These are phyloP conservation scores for Aphidius ervi DNA, from an alignment of 1,140 invertebrate species.

Conservation along the genomic window DNA sequence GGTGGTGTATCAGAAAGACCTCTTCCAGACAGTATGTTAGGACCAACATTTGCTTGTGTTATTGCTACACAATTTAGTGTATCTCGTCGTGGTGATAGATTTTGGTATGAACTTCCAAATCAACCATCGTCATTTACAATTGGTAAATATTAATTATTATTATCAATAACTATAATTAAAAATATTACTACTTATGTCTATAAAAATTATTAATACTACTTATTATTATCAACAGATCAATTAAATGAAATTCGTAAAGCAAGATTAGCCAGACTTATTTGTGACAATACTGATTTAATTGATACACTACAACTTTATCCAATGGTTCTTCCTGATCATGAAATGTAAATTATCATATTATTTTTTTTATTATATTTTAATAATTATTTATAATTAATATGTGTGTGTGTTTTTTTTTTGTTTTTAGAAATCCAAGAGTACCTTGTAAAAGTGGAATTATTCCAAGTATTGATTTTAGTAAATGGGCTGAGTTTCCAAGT, in stretches of 20 bases:
- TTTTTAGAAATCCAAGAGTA: slow-evolving; percentile 79
- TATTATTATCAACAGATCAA: slow-evolving; percentile 62
- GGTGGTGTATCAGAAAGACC: slow-evolving; percentile 87
- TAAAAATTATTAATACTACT: not conserved
- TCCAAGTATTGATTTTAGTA: slow-evolving; percentile 78
- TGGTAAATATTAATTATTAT: slow-evolving; percentile 43
- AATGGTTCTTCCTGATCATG: slow-evolving; percentile 86
- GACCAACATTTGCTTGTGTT: slow-evolving; percentile 93
- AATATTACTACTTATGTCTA: too few species aligned
- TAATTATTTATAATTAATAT: not conserved
- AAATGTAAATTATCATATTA: slow-evolving; percentile 63
- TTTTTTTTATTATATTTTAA: slow-evolving; percentile 6
- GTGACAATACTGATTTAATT: slow-evolving; percentile 91
- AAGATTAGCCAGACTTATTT: slow-evolving; percentile 82
- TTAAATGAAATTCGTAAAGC: slow-evolving; percentile 84
- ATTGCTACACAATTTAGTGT: slow-evolving; percentile 95
- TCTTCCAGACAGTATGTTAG: slow-evolving; percentile 82
- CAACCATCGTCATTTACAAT: slow-evolving; percentile 87
- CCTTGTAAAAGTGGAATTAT: slow-evolving; percentile 82
- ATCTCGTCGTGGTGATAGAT: slow-evolving; percentile 85
- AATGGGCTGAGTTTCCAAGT: slow-evolving; percentile 74
- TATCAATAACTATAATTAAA: not conserved
- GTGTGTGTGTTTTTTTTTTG: slow-evolving; percentile 14
- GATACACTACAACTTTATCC: slow-evolving; percentile 91
- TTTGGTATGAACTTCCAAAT: slow-evolving; percentile 93